These are phyloP conservation scores for Caloenas nicobarica DNA, from an alignment of 2,113 vertebrate species.

Conservation along the genomic window DNA sequence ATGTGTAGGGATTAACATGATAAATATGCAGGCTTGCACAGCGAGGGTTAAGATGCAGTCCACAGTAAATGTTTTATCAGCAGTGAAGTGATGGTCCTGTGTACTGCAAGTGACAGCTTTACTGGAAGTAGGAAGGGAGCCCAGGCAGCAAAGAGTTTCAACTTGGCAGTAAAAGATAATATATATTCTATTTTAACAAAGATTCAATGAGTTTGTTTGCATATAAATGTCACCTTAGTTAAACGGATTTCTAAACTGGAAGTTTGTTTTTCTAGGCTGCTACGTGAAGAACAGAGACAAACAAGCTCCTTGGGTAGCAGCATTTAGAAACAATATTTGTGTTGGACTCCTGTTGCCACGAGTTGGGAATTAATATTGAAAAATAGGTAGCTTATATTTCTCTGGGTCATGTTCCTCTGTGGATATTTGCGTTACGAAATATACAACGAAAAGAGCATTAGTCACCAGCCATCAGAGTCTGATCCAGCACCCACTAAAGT, in stretches of 20 bases:
- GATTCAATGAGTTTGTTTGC: neutral
- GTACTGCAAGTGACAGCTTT: neutral
- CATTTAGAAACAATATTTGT: conserved; percentile 27
- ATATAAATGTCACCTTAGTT: neutral
- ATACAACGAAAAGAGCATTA: conserved; percentile 1
- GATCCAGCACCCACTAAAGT: neutral
- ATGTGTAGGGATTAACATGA: neutral
- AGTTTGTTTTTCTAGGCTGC: conserved; percentile 29
- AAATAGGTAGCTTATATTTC: conserved; percentile 26
- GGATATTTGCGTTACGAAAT: conserved; percentile 23
- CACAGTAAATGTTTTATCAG: neutral
- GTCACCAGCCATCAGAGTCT: neutral
- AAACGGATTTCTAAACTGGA: conserved; percentile 14
- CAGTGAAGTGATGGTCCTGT: neutral
- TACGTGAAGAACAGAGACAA: conserved; percentile 32
- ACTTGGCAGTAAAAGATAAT: neutral
- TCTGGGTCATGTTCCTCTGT: neutral
- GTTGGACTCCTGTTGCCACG: neutral
- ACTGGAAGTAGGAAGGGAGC: neutral
- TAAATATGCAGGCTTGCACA: conserved; percentile 9
- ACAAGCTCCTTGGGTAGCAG: conserved; percentile 15
- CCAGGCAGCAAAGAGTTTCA: neutral
- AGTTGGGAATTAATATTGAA: conserved; percentile 8
- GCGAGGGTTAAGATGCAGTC: neutral
- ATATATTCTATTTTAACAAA: conserved; percentile 13